Evolutionary conservation across 2,113 vertebrate species (phyloP).

Genomic region (Taxidea taxus): DNA sequence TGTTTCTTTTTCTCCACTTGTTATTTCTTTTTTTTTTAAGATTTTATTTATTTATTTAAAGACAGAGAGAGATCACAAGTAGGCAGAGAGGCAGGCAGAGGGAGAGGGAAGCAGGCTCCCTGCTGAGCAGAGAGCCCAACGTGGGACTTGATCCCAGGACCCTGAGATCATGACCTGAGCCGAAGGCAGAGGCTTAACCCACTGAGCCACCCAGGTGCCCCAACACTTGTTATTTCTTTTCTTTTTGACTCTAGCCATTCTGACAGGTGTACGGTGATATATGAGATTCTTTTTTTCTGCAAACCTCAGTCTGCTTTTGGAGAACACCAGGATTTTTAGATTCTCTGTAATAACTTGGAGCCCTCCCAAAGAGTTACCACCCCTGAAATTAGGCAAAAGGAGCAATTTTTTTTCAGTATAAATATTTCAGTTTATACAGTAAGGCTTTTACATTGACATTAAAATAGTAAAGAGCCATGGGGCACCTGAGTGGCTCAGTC

Average conservation of each 20-base stretch:
- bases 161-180: too few relatives aligned
- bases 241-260: not conserved
- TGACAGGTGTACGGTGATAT: not conserved
- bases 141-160: too few relatives aligned
- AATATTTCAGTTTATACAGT: not conserved
- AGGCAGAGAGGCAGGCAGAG: too few relatives aligned
- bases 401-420: not conserved
- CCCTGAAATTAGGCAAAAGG: not conserved
- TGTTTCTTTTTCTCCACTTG: not conserved
- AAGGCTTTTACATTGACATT: not conserved
- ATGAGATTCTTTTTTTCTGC: not conserved
- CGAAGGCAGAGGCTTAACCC: too few relatives aligned
- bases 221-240: not conserved
- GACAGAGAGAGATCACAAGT: too few relatives aligned
- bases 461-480: not conserved
- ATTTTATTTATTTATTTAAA: too few relatives aligned
- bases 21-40: not conserved
- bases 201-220: too few relatives aligned
- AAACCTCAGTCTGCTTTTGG: not conserved
- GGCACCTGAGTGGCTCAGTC: not conserved
- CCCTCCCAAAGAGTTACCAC: not conserved
- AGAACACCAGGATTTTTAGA: not conserved
- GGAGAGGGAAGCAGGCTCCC: too few relatives aligned
- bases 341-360: not conserved
- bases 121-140: too few relatives aligned